Evolutionary conservation across 2,113 vertebrate species (phyloP), one percentile per base, ranked within the genome.

Genomic region (Butorides virescens): DNA sequence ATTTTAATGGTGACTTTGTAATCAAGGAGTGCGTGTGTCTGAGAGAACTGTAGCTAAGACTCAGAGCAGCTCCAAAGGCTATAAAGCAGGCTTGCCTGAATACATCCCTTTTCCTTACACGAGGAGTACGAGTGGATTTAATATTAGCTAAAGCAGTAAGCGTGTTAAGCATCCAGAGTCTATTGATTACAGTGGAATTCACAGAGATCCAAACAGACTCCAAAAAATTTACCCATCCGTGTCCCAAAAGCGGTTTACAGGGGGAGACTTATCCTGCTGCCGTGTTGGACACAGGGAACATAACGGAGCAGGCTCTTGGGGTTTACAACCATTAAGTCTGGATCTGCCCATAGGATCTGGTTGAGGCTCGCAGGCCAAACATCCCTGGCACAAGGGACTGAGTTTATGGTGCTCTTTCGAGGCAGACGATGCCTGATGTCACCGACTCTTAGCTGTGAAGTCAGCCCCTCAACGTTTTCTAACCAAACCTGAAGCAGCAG

Each of bases 1-100:
- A 96, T 73, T 96, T 96, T 93, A 95, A 95, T 94, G 94, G 67
- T 74, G 87, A 92, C 81, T 96, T 86, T 94, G 58, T 90, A 88
- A 96, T 88, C 84, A 88, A 90, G 84, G 80, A 76, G 85, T 2
- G 26, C 34, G 2, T 42, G 49, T 32, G 72, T 46, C 30, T 76
- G 77, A 77, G 71, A 58, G 55, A 93, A 27, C 71, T 36, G 79
- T 32, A 88, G 77, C 68, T 80, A 76, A 82, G 46, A 53, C 63
- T 74, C 84, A 20, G 49, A 91, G 71, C 73, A 56, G 36, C 59
- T 88, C 88, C 52, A 18, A 62, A 58, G 75, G 14, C 90, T 79
- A 15, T 62, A 75, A 7, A 61, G 68, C 67, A 80, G 55, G 15
- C 26, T 66, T 81, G 56, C 39, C 44, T 46, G 22, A 66, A 13